These are phyloP conservation scores for Drosophila ambigua DNA, from an alignment of 1,140 invertebrate species.

Conservation along the genomic window DNA sequence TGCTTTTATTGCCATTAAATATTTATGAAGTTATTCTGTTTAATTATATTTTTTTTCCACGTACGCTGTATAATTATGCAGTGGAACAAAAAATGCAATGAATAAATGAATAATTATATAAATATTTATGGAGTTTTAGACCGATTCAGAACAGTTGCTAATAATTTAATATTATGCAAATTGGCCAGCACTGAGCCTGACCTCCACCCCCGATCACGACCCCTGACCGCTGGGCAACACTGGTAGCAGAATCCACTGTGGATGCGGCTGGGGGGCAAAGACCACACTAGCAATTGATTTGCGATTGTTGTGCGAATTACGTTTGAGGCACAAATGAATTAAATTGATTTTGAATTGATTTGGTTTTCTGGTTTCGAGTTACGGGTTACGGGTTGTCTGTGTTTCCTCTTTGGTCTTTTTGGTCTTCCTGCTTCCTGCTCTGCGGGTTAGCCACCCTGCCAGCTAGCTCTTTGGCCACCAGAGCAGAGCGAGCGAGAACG, in stretches of 20 bases:
- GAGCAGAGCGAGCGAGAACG: too few relatives aligned
- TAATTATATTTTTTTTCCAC: neutral
- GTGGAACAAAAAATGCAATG: slow-evolving; percentile 17
- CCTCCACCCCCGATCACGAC: too few relatives aligned
- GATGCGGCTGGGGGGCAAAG: too few relatives aligned
- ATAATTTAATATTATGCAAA: slow-evolving; percentile 56
- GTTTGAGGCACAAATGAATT: slow-evolving; percentile 30
- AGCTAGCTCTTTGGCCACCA: too few relatives aligned
- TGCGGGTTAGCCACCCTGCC: too few relatives aligned
- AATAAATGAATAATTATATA: slow-evolving; percentile 35
- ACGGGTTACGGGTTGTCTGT: slow-evolving; percentile 11
- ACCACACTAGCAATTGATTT: slow-evolving; percentile 17
- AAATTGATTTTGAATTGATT: slow-evolving; percentile 55
- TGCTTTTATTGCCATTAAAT: slow-evolving; percentile 21
- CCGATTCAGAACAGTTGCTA: slow-evolving; percentile 47
- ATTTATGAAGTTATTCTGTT: slow-evolving; percentile 24
- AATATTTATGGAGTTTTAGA: slow-evolving; percentile 52
- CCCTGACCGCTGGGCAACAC: too few relatives aligned
- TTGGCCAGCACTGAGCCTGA: neutral
- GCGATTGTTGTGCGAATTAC: slow-evolving; percentile 16
- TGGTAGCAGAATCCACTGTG: too few relatives aligned
- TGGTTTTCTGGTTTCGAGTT: slow-evolving; percentile 29
- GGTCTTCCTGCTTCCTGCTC: neutral
- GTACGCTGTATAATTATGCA: slow-evolving; percentile 21
- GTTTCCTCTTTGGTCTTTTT: slow-evolving; percentile 8